Percentiles rank a stretch among this genome's conserved stretches.
Conservation (phyloP, 2,797 vertebrate species). For the Discoglossus pictus region DNA sequence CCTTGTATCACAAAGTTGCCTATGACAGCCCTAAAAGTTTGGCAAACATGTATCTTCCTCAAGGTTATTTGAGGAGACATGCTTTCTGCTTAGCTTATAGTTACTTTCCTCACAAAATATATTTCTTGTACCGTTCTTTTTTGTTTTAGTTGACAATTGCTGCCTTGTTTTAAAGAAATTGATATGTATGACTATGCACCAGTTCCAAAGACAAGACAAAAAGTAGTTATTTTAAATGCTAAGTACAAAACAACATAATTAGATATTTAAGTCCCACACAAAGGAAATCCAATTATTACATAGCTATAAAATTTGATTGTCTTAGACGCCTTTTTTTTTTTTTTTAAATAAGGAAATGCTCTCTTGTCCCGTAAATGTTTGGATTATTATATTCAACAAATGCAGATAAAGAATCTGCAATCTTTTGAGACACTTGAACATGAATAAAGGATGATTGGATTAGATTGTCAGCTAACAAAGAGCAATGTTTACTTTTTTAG, state of each 20-base stretch:
- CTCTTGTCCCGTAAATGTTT: conserved; percentile 6
- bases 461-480: neutral
- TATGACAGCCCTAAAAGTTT: too few species aligned
- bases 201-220: neutral
- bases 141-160: too few species aligned
- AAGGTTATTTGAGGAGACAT: too few species aligned
- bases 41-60: too few species aligned
- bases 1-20: too few species aligned
- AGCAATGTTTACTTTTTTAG: conserved; percentile 22
- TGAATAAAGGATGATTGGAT: conserved; percentile 9
- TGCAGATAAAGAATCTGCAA: neutral
- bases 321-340: too few species aligned
- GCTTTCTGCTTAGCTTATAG: too few species aligned
- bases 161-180: neutral
- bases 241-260: neutral
- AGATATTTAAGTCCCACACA: conserved; percentile 8
- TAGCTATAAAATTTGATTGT: conserved; percentile 17
- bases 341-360: neutral
- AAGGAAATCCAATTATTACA: conserved; percentile 29
- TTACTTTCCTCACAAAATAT: too few species aligned
- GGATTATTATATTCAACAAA: neutral
- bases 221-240: neutral
- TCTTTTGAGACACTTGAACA: conserved; percentile 2
- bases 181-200: neutral
- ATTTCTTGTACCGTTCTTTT: too few species aligned